Base-by-base conservation (phyloP, 2,888 invertebrate species). In the Molorchus minor region DNA sequence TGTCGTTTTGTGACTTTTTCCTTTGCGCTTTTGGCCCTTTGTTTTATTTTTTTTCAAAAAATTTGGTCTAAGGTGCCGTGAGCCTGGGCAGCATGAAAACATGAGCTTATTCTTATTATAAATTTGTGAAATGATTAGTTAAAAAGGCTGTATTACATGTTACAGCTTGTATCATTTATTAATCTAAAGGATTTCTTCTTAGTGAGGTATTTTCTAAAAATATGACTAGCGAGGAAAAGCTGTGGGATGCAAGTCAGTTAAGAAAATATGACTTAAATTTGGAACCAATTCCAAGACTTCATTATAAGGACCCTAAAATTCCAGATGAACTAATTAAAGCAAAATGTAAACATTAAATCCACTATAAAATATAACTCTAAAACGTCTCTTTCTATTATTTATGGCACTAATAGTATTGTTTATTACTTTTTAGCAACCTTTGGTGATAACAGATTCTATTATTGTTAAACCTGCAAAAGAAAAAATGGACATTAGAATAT, bases 401-500 rank as follows among this genome's bases (percentile, higher is more conserved):
- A 19, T 5, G 38, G 29, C 20, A 41, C 20, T 12, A 10, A 7
- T n/a, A 10, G 10, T 33, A 36, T 53, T 17, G n/a, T 35, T 36
- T 12, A 4, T 35, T 29, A 70, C n/a, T n/a, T 57, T 80, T 64
- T 74, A 88, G 88, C 81, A 84, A 79, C 88, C 88, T 56, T 86
- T 88, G n/a, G 81, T 88, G 3, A 81, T 88, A 58, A 84, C 83
- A 47, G 85, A 82, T 45, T 83, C 86, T 25, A 80, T 84, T 64
- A 75, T 88, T 36, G 85, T 86, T 1, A 77, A 79, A 43, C 80
- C 86, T 16, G 87, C 87, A 1, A 53, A 52, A 40, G 74, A 82
- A 51, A n/a, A 84, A 84, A 76, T 88, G 87, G 88, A 80, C 82
- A 67, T 70, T 87, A 30, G 83, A 86, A 16, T 88, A 87, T 76